Conservation (phyloP, 1,140 invertebrate genomes). For the Globodera ellingtonae region DNA sequence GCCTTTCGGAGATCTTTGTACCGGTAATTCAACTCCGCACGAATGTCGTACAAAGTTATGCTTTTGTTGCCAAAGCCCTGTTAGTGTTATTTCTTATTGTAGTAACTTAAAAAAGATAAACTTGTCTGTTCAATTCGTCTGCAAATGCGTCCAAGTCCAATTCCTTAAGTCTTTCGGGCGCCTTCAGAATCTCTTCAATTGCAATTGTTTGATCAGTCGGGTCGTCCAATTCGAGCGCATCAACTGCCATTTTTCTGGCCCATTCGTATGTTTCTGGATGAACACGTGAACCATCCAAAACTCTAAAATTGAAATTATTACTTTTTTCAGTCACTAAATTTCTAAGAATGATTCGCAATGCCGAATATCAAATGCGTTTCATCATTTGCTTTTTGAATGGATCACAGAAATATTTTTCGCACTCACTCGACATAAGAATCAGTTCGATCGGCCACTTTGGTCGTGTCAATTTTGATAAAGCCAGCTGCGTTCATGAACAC, state of each 20-base stretch:
- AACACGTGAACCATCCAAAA: constrained; percentile 92
- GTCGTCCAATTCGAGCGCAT: constrained; percentile 96
- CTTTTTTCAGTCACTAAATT: background rate
- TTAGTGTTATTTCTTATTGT: background rate
- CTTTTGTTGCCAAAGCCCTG: constrained; percentile 91
- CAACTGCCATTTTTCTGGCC: constrained; percentile 99
- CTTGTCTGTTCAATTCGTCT: constrained; percentile 85
- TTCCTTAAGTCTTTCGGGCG: constrained; percentile 88
- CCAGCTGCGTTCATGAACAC: constrained; percentile 95
- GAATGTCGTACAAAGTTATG: constrained; percentile 94
- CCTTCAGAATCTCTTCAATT: constrained; percentile 87
- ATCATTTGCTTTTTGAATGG: too few species aligned
- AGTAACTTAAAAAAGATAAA: constrained; percentile 42
- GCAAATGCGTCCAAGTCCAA: constrained; percentile 97
- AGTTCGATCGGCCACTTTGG: constrained; percentile 64
- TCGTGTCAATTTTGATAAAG: constrained; percentile 97
- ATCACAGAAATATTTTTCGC: background rate
- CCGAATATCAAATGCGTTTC: background rate
- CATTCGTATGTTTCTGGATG: constrained; percentile 97
- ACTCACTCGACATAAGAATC: constrained; percentile 47
- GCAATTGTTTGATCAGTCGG: constrained; percentile 91
- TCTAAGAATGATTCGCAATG: constrained; percentile 76
- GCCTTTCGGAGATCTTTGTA: constrained; percentile 88
- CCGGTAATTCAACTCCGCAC: constrained; percentile 88
- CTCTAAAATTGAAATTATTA: constrained; percentile 69